Evolutionary conservation across 2,797 vertebrate genomes (phyloP), one percentile per base, ranked within the genome.

Genomic region (Podarcis siculus): DNA sequence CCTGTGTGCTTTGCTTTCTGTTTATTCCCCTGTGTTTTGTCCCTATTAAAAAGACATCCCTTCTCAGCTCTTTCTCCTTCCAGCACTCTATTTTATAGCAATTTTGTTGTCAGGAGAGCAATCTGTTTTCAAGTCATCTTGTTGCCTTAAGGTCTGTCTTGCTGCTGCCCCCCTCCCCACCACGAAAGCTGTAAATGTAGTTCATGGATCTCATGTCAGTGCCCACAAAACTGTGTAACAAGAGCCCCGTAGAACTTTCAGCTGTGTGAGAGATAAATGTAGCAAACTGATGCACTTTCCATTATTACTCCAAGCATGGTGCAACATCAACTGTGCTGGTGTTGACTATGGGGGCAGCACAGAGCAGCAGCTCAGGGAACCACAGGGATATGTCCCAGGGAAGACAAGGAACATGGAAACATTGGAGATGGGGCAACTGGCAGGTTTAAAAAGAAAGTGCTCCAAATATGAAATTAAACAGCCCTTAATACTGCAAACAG

Each of bases 41-140:
- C 87, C 85, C 82, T 76, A 78, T 30, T 72, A 49, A 71, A 84
- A 69, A 49, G 5, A 85, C 80, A 58, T 19, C 0, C n/a, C 72
- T 23, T 39, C 39, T 77, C 89, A 87, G 27, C 64, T 7, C 30
- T n/a, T 83, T 30, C 45, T 90, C 78, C 82, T 86, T 66, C 69
- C 45, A 67, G n/a, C 80, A 90, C 61, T 23, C 21, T 64, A 6
- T 64, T 64, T 64, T 64, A 64, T 64, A 64, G 61, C 21, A 19
- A 64, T 64, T 23, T 64, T 64, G 61, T 23, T 19, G 21, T 64
- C 61, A 23, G 83, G 82, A 83, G 79, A 88, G 17, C 76, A 69
- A 61, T 85, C 82, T 32, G 30, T 55, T 2, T 72, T 0, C 0
- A 82, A 32, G 25, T 30, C 0, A 0, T 66, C 64, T 78, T n/a